Evolutionary conservation across 2,113 vertebrate genomes (phyloP).

Genomic region (Rhinoptilus africanus): DNA sequence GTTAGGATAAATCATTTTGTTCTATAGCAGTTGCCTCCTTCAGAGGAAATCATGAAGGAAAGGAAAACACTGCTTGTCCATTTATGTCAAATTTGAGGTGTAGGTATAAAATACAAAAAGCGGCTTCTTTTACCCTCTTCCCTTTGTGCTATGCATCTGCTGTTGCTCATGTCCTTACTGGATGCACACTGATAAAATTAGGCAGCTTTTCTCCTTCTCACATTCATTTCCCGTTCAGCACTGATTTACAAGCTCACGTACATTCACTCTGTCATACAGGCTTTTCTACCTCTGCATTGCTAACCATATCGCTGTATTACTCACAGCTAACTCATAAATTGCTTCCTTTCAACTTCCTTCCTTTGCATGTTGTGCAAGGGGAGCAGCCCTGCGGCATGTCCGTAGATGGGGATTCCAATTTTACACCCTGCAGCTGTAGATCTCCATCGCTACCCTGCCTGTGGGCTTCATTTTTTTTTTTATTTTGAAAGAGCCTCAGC

Average conservation of each 20-base stretch:
- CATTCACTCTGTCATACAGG: background rate
- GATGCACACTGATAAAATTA: background rate
- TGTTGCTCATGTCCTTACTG: background rate
- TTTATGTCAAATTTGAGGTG: background rate
- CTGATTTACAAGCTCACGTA: slow-evolving; percentile 10
- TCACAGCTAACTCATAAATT: slow-evolving; percentile 65
- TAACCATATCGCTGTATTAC: slow-evolving; percentile 47
- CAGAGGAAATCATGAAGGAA: background rate
- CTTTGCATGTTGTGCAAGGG: slow-evolving; percentile 52
- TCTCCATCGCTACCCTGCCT: background rate
- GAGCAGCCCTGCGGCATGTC: background rate
- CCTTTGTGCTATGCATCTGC: background rate
- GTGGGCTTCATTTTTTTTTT: background rate
- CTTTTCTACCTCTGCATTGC: slow-evolving; percentile 33
- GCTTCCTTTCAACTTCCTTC: slow-evolving; percentile 70
- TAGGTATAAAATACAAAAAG: background rate
- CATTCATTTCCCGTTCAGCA: background rate
- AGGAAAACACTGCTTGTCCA: background rate
- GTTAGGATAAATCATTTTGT: background rate
- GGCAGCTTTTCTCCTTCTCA: background rate
- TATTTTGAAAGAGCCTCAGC: background rate
- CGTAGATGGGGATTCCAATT: background rate
- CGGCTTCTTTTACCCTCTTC: background rate
- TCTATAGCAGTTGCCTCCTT: background rate
- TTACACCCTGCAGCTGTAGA: slow-evolving; percentile 43